phyloP scores from a whole-genome alignment of 2,797 vertebrate genomes.

The Scleropages formosus region DNA sequence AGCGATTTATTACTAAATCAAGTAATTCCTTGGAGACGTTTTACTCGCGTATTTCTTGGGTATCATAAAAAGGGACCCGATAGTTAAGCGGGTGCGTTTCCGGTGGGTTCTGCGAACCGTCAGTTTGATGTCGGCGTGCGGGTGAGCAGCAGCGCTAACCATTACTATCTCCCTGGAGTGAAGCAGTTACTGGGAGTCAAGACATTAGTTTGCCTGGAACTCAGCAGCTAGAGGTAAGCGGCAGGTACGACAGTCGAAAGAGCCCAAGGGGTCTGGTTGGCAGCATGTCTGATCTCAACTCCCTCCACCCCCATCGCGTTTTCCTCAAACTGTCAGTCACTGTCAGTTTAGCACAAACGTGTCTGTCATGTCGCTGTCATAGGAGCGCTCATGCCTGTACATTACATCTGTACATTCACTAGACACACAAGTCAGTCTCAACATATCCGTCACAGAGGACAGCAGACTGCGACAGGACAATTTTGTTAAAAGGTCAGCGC shows the following conservation, averaged over 20 bases:
- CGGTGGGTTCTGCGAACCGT: background rate
- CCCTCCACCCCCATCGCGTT: too few species aligned
- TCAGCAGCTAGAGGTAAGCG: background rate
- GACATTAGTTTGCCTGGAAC: too few species aligned
- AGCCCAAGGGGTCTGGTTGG: background rate
- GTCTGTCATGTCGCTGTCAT: background rate
- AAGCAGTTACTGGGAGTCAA: background rate
- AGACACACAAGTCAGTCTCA: slow-evolving; percentile 9
- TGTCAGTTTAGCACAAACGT: slow-evolving; percentile 4
- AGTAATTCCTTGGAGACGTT: background rate
- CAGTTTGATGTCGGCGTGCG: background rate
- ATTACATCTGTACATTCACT: too few species aligned
- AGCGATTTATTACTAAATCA: background rate
- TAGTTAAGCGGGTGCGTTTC: background rate
- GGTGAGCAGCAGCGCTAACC: background rate
- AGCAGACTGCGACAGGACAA: background rate
- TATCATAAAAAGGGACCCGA: background rate
- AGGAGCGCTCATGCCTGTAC: background rate
- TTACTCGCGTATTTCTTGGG: too few species aligned
- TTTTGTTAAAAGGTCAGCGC: background rate
- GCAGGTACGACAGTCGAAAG: background rate
- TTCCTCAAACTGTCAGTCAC: background rate
- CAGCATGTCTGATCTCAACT: background rate
- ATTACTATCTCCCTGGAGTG: background rate
- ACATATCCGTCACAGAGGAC: background rate